Percentiles rank a stretch among this genome's conserved stretches.
These are phyloP conservation scores for Cheilinus undulatus DNA, from an alignment of 2,113 vertebrate species.

Conservation along the genomic window DNA sequence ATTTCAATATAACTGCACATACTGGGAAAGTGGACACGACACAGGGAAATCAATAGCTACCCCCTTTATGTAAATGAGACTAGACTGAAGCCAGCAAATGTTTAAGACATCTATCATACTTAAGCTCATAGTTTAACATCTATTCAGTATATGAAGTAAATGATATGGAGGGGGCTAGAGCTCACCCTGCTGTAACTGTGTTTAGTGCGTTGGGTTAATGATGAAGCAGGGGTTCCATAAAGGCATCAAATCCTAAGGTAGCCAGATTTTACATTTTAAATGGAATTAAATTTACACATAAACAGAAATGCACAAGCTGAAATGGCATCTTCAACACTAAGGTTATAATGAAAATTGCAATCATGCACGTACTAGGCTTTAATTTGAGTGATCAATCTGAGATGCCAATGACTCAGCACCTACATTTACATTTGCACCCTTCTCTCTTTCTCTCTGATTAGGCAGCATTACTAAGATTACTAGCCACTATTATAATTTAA, in stretches of 20 bases:
- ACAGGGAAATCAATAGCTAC: conserved; percentile 68
- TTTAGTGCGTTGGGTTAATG: conserved; percentile 20
- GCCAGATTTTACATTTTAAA: neutral
- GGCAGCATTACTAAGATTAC: neutral
- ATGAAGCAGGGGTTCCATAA: neutral
- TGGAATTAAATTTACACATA: neutral
- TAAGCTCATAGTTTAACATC: conserved; percentile 1
- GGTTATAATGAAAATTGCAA: neutral
- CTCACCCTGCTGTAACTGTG: conserved; percentile 5
- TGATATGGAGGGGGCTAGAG: conserved; percentile 20
- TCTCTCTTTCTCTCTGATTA: neutral
- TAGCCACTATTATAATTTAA: neutral
- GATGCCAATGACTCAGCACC: conserved; percentile 75
- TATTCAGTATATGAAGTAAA: conserved; percentile 28
- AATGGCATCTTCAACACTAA: neutral
- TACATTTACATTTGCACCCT: conserved; percentile 24
- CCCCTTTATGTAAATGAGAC: conserved; percentile 64
- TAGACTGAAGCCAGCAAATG: conserved; percentile 17
- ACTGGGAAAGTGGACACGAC: conserved; percentile 52
- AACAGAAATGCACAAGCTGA: neutral
- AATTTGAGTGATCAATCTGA: conserved; percentile 38
- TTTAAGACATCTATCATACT: conserved; percentile 23
- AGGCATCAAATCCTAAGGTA: neutral
- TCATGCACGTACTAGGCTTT: conserved; percentile 7
- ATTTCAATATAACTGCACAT: conserved; percentile 60